Evolutionary conservation across 2,888 invertebrate species (phyloP).

Genomic region (Drosophila peninsularis): DNA sequence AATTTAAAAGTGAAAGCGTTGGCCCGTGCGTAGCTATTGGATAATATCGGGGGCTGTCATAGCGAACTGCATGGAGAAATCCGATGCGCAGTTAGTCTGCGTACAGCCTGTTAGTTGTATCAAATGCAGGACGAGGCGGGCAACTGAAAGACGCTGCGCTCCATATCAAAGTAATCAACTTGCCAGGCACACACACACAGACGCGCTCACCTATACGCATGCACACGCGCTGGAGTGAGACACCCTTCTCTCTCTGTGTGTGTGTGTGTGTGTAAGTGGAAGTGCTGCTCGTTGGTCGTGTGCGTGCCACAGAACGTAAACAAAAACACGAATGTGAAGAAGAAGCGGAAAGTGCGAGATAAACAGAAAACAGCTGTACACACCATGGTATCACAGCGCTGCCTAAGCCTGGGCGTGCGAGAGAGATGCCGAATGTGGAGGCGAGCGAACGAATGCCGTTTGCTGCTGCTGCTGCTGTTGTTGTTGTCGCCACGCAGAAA

Average conservation of each 20-base stretch:
- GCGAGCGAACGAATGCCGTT: conserved; percentile 12
- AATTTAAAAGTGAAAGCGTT: conserved; percentile 77
- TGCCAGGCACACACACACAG: conserved; percentile 24
- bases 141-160: conserved; percentile 18
- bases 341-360: conserved; percentile 79
- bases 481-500: conserved; percentile 56
- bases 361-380: conserved; percentile 81
- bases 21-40: conserved; percentile 44
- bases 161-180: conserved; percentile 47
- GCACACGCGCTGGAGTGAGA: neutral
- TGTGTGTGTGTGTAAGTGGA: conserved; percentile 14
- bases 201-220: neutral
- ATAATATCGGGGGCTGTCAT: conserved; percentile 38
- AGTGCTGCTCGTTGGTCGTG: conserved; percentile 41
- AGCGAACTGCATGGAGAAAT: conserved; percentile 15
- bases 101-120: conserved; percentile 10
- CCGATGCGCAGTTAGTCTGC: conserved; percentile 36
- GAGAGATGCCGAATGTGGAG: conserved; percentile 25
- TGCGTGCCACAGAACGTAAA: conserved; percentile 76
- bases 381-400: conserved; percentile 52
- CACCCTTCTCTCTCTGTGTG: neutral
- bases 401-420: conserved; percentile 16
- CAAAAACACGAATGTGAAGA: conserved; percentile 78
- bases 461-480: neutral
- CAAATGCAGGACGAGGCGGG: conserved; percentile 30